Base-by-base conservation (phyloP, 2,113 vertebrate species). In the Oxyura jamaicensis region DNA sequence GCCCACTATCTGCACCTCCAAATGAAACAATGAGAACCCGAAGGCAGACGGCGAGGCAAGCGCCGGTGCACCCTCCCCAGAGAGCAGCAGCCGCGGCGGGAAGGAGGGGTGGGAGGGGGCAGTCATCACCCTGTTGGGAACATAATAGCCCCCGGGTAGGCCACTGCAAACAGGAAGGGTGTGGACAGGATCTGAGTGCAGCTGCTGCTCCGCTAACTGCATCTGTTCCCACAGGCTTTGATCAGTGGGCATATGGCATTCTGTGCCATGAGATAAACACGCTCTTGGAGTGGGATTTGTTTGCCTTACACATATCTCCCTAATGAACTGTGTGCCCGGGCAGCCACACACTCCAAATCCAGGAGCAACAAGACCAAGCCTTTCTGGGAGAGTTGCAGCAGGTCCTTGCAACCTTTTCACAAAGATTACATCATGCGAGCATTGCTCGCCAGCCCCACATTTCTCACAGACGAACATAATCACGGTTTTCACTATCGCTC, bases 101-200 rank as follows among this genome's bases (percentile, higher is more conserved):
- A 96, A 97, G 95, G 89, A 93, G 96, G 93, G 91, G 81, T 88
- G 41, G 55, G 82, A 90, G 74, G 52, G 86, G 91, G 87, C 83
- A 95, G 86, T 96, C 96, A 94, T 97, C 48, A 44, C 96, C 91
- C 97, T 97, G 88, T 94, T 90, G 95, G 97, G 97, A 98, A 98
- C 97, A 98, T 96, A 98, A 98, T 97, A 97, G 97, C 87, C 97
- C 98, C 97, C 21, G 96, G 97, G 97, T 97, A 97, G 97, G 97
- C 95, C 95, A 93, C 97, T 88, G 93, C 97, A 97, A 98, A 98
- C 98, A 98, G 98, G 98, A 99, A 98, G 98, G 98, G 98, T 97
- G 98, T 98, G 98, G 98, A 98, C 98, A 98, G 98, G 98, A 98
- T 98, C 97, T 97, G 93, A 98, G 98, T 41, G 89, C 97, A 97